A percentile compares a stretch with the other conserved stretches of the same genome.
These are phyloP conservation scores for Monomorium pharaonis DNA, from an alignment of 1,140 invertebrate genomes.

Conservation along the genomic window DNA sequence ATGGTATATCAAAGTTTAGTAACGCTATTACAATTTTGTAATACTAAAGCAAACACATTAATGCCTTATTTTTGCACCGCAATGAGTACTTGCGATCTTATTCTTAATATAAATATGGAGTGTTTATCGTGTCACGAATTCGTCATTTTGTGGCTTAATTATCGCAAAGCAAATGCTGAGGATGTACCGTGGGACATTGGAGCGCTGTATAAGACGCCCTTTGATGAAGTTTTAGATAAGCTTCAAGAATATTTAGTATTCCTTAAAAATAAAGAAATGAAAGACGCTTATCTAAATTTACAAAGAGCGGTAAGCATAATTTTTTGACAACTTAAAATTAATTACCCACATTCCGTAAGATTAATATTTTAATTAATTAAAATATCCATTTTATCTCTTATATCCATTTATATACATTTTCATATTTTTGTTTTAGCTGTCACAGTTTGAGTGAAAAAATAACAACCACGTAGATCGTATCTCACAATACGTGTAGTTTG, in stretches of 20 bases:
- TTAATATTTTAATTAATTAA: conserved; percentile 13
- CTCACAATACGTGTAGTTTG: neutral
- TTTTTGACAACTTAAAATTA: neutral
- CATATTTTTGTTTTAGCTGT: conserved; percentile 25
- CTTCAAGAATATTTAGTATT: conserved; percentile 35
- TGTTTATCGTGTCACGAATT: conserved; percentile 40
- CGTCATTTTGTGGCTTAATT: conserved; percentile 44
- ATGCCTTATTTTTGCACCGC: conserved; percentile 51
- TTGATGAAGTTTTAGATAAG: conserved; percentile 50
- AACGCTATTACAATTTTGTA: conserved; percentile 52
- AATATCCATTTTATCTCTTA: neutral
- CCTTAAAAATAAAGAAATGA: neutral
- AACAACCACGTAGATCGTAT: conserved; percentile 8
- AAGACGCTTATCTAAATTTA: neutral
- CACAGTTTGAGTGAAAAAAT: conserved; percentile 21
- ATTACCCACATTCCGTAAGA: neutral
- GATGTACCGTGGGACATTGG: conserved; percentile 7
- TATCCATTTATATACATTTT: neutral
- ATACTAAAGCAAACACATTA: neutral
- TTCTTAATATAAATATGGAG: neutral
- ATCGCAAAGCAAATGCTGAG: conserved; percentile 36
- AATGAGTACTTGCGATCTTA: conserved; percentile 55
- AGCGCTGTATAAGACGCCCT: conserved; percentile 45
- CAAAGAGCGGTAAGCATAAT: conserved; percentile 42
- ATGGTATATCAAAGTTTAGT: conserved; percentile 48